phyloP scores from a whole-genome alignment of 2,888 invertebrate genomes.

The Ecliptopera silaceata region DNA sequence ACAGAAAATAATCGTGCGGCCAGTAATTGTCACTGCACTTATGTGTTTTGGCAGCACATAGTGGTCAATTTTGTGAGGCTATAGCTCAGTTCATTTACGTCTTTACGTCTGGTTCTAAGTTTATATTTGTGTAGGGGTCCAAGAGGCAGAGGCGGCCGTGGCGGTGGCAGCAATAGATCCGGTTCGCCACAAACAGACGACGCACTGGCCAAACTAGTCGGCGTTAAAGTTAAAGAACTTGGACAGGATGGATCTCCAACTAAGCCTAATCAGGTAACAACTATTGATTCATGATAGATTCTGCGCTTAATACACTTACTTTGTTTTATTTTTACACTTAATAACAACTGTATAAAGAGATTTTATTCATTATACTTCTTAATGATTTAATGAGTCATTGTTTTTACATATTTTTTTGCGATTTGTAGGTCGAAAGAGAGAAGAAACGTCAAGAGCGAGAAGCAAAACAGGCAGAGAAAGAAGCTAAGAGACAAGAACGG shows the following conservation, averaged over 20 bases:
- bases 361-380: no score
- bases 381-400: no score
- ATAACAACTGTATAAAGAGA: not conserved
- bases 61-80: no score
- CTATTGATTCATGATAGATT: no score
- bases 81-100: not conserved
- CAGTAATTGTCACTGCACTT: no score
- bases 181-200: slow-evolving; percentile 52
- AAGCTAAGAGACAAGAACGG: slow-evolving; percentile 72
- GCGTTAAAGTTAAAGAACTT: slow-evolving; percentile 75
- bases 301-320: no score
- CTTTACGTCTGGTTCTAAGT: no score
- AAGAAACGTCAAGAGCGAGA: slow-evolving; percentile 81
- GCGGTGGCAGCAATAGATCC: slow-evolving; percentile 17
- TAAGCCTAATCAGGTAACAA: slow-evolving; percentile 65
- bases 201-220: slow-evolving; percentile 70
- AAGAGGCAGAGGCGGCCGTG: slow-evolving; percentile 24
- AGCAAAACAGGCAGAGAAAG: slow-evolving; percentile 76
- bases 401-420: no score
- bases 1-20: no score
- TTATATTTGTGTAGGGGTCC: slow-evolving; percentile 24
- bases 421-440: slow-evolving; percentile 81
- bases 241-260: slow-evolving; percentile 59
- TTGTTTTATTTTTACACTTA: no score
- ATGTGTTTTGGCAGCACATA: no score